Evolutionary conservation across 2,113 vertebrate genomes (phyloP).

Genomic region (Muntiacus reevesi): DNA sequence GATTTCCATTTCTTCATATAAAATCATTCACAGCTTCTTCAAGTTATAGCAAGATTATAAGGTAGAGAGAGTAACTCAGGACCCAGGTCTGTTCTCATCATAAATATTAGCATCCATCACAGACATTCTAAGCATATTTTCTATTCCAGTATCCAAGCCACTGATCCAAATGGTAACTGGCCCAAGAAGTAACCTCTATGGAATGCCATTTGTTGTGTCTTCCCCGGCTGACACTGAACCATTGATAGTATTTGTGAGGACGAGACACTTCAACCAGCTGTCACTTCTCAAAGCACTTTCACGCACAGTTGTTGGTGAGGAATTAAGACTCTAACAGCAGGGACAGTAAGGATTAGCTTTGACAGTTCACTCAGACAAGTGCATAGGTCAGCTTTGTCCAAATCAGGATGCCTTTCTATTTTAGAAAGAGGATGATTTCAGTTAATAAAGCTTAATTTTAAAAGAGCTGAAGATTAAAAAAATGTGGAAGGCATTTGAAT

Average conservation of each 20-base stretch:
- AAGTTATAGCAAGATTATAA: neutral
- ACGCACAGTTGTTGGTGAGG: constrained; percentile 16
- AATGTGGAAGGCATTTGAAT: neutral
- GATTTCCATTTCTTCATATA: neutral
- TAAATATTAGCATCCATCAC: neutral
- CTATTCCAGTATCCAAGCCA: neutral
- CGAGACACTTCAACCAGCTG: constrained; percentile 51
- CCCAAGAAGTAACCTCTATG: neutral
- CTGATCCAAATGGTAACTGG: constrained; percentile 19
- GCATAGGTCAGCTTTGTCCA: neutral
- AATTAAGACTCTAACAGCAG: constrained; percentile 31
- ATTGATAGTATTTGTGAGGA: constrained; percentile 43
- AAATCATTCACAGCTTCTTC: neutral
- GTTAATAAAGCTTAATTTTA: constrained; percentile 24
- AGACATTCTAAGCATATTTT: constrained; percentile 12
- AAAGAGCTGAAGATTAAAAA: neutral
- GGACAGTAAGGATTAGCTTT: neutral
- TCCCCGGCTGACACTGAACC: neutral
- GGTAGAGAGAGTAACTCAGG: neutral
- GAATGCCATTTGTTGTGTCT: constrained; percentile 44
- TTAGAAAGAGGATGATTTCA: constrained; percentile 35
- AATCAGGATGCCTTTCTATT: constrained; percentile 25
- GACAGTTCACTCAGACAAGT: neutral
- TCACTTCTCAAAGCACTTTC: constrained; percentile 13
- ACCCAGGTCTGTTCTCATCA: neutral